These are phyloP conservation scores for Volucella zonaria DNA, from an alignment of 2,888 invertebrate genomes.

Conservation along the genomic window DNA sequence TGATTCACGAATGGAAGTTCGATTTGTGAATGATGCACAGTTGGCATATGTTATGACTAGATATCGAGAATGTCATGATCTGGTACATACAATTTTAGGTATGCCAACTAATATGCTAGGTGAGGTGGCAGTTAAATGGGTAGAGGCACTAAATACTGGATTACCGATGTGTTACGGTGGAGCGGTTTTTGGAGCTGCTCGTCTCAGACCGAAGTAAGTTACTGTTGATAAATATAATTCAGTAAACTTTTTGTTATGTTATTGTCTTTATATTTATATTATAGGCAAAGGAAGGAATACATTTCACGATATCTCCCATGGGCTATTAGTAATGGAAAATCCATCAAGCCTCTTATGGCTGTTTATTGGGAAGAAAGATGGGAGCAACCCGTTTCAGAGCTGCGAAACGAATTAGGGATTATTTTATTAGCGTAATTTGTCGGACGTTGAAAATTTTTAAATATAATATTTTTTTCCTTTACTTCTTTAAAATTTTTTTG, in stretches of 20 bases:
- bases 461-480: neutral
- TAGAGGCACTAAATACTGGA: constrained; percentile 97
- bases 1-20: constrained; percentile 94
- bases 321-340: constrained; percentile 91
- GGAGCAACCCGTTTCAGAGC: constrained; percentile 92
- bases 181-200: constrained; percentile 94
- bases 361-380: constrained; percentile 96
- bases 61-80: constrained; percentile 98
- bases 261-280: constrained; percentile 11
- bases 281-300: constrained; percentile 89
- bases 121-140: constrained; percentile 97
- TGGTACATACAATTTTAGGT: constrained; percentile 93
- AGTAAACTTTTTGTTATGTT: neutral
- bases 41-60: constrained; percentile 98
- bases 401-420: constrained; percentile 92
- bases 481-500: too few species aligned
- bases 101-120: constrained; percentile 97
- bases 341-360: constrained; percentile 91
- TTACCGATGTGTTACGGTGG: constrained; percentile 98
- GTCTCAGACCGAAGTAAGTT: constrained; percentile 89
- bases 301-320: constrained; percentile 91
- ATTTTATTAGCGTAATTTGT: constrained; percentile 82
- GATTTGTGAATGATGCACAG: constrained; percentile 93
- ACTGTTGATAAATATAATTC: neutral
- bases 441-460: too few species aligned